phyloP scores from a whole-genome alignment of 2,888 invertebrate species.

The Parnassius smintheus region DNA sequence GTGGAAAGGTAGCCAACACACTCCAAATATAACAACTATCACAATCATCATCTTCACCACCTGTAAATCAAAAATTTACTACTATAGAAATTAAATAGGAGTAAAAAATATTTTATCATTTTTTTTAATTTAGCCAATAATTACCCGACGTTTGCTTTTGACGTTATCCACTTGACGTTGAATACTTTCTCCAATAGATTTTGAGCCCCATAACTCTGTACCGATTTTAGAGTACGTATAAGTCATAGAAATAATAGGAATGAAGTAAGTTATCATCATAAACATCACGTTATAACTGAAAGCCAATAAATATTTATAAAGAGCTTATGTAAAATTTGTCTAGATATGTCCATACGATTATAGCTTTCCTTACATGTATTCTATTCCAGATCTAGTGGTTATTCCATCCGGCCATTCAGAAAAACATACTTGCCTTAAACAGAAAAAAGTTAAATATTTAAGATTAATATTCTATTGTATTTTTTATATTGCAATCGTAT shows the following conservation, averaged over 20 bases:
- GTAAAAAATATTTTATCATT: not conserved
- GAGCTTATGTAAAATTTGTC: no score
- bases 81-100: not conserved
- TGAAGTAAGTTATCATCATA: slow-evolving; percentile 93
- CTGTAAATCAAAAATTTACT: slow-evolving; percentile 8
- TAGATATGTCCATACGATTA: no score
- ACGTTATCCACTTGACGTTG: slow-evolving; percentile 95
- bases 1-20: slow-evolving; percentile 94
- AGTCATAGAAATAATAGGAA: slow-evolving; percentile 95
- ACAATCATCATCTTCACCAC: slow-evolving; percentile 91
- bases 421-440: slow-evolving; percentile 87
- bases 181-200: slow-evolving; percentile 96
- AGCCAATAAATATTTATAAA: not conserved
- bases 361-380: slow-evolving; percentile 82
- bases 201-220: slow-evolving; percentile 95
- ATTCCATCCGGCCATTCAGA: slow-evolving; percentile 92
- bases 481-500: no score
- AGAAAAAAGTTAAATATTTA: slow-evolving; percentile 16
- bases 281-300: slow-evolving; percentile 94
- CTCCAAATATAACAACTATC: slow-evolving; percentile 91
- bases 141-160: slow-evolving; percentile 94
- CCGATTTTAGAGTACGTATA: slow-evolving; percentile 95
- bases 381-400: slow-evolving; percentile 85
- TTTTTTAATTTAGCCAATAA: slow-evolving; percentile 17
- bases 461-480: no score